These are phyloP conservation scores for Drosophila bocqueti DNA, from an alignment of 1,140 invertebrate genomes.

Conservation along the genomic window DNA sequence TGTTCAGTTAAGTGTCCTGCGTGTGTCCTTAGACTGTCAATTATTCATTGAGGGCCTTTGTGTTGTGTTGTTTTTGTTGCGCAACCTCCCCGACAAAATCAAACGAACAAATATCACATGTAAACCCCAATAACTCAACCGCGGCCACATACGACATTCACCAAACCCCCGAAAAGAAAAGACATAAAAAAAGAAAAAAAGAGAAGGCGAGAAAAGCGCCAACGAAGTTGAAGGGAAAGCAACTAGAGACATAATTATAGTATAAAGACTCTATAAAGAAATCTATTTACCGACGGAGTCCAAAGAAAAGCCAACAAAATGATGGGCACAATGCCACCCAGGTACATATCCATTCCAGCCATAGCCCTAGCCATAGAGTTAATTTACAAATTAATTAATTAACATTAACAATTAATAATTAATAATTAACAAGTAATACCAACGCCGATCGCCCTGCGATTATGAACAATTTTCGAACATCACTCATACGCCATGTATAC, in stretches of 20 bases:
- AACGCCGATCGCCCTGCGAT: conserved; percentile 31
- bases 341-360: conserved; percentile 75
- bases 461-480: conserved; percentile 46
- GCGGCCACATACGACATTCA: conserved; percentile 84
- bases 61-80: conserved; percentile 78
- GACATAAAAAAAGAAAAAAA: background rate
- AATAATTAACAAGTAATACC: conserved; percentile 2
- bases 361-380: conserved; percentile 56
- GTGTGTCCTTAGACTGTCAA: conserved; percentile 82
- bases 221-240: conserved; percentile 39
- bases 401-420: conserved; percentile 48
- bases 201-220: conserved; percentile 13
- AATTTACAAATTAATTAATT: conserved; percentile 67
- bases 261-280: conserved; percentile 40
- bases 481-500: conserved; percentile 71
- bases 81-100: conserved; percentile 41
- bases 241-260: conserved; percentile 10
- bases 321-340: conserved; percentile 85
- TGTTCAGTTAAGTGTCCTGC: conserved; percentile 82
- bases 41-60: conserved; percentile 80
- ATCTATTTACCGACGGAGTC: conserved; percentile 58
- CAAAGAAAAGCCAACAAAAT: conserved; percentile 77
- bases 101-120: conserved; percentile 40
- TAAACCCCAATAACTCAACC: conserved; percentile 50
- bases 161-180: conserved; percentile 64